Conservation (phyloP, 1,140 invertebrate species). For the Drosophila parabipectinata region DNA sequence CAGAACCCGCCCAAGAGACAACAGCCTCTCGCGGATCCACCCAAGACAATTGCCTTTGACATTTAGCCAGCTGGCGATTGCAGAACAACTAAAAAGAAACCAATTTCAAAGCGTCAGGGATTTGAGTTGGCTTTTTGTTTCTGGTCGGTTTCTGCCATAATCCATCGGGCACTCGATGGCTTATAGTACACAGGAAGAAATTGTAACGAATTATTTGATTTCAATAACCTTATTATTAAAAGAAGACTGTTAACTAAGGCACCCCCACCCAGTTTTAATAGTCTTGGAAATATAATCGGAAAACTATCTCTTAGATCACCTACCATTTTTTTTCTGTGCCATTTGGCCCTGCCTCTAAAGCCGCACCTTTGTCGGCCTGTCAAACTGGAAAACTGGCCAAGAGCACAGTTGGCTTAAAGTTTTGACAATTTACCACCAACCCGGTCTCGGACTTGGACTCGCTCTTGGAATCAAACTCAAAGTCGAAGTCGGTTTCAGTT, state of each 20-base stretch:
- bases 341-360: slow-evolving; percentile 20
- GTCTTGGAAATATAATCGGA: too few species aligned
- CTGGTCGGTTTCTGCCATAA: slow-evolving; percentile 64
- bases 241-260: too few species aligned
- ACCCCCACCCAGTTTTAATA: too few species aligned
- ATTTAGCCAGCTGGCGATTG: slow-evolving; percentile 55
- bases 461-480: slow-evolving; percentile 16
- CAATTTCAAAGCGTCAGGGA: slow-evolving; percentile 60
- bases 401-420: slow-evolving; percentile 57
- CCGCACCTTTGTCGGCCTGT: slow-evolving; percentile 79
- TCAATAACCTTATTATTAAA: too few species aligned
- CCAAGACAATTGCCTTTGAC: slow-evolving; percentile 77
- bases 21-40: slow-evolving; percentile 53
- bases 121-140: slow-evolving; percentile 32
- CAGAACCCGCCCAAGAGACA: slow-evolving; percentile 40
- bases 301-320: too few species aligned
- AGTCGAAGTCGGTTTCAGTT: slow-evolving; percentile 6
- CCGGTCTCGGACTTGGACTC: slow-evolving; percentile 7
- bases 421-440: slow-evolving; percentile 77
- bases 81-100: slow-evolving; percentile 31
- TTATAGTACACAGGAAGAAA: slow-evolving; percentile 8
- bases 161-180: slow-evolving; percentile 42
- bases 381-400: slow-evolving; percentile 74
- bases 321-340: neutral
- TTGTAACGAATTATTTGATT: neutral